Evolutionary conservation across 2,888 invertebrate species (phyloP).

Genomic region (Eristalis intricaria): DNA sequence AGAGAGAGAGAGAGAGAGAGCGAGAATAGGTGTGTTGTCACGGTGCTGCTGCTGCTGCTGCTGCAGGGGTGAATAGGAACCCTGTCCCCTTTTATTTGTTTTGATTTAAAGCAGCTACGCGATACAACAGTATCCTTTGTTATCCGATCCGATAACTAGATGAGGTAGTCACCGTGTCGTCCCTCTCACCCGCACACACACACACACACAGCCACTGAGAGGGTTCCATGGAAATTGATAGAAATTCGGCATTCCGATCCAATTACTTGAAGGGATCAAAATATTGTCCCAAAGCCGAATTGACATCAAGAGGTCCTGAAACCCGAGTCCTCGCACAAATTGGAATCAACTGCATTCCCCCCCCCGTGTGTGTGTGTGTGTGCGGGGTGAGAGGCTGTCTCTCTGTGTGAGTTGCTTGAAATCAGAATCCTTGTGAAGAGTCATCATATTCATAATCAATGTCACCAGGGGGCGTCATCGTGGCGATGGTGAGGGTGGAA

Average conservation of each 20-base stretch:
- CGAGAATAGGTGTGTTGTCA: slow-evolving; percentile 37
- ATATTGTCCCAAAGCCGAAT: slow-evolving; percentile 53
- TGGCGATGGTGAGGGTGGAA: neutral
- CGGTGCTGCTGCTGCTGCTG: slow-evolving; percentile 13
- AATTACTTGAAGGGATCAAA: slow-evolving; percentile 67
- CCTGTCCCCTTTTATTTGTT: slow-evolving; percentile 36
- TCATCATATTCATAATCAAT: slow-evolving; percentile 53
- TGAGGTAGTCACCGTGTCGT: neutral
- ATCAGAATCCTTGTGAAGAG: slow-evolving; percentile 11
- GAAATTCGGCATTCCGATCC: slow-evolving; percentile 50
- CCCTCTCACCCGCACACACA: neutral
- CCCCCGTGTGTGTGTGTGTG: too few species aligned
- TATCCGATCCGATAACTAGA: slow-evolving; percentile 54
- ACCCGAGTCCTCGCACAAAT: slow-evolving; percentile 41
- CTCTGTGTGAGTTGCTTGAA: neutral
- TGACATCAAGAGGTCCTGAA: slow-evolving; percentile 44
- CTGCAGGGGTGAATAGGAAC: slow-evolving; percentile 24
- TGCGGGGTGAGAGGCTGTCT: neutral
- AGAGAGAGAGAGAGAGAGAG: neutral
- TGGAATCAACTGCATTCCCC: slow-evolving; percentile 43
- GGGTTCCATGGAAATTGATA: slow-evolving; percentile 30
- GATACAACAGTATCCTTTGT: slow-evolving; percentile 56
- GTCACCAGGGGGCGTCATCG: neutral
- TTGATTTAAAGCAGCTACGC: slow-evolving; percentile 54
- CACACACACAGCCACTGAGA: neutral